Percentiles rank a stretch among this genome's conserved stretches.
These are phyloP conservation scores for Cepphus grylle DNA, from an alignment of 2,113 vertebrate species.

Conservation along the genomic window DNA sequence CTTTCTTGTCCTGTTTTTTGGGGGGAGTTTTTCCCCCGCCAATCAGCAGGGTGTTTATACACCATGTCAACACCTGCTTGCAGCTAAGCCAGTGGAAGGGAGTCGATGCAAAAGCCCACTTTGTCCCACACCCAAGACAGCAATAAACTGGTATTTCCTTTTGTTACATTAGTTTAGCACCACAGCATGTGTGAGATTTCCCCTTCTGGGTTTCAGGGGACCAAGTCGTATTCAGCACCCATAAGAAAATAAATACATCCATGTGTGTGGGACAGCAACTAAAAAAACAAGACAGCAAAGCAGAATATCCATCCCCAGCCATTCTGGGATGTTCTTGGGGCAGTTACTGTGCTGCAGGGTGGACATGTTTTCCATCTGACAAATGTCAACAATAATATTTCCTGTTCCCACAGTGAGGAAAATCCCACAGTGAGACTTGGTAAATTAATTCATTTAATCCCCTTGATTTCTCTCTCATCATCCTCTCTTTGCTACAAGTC, in stretches of 20 bases:
- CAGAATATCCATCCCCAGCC: not conserved
- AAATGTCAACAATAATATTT: not conserved
- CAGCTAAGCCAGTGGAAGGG: slow-evolving; percentile 25
- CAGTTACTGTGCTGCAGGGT: not conserved
- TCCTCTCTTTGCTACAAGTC: not conserved
- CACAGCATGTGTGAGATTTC: not conserved
- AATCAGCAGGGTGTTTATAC: slow-evolving; percentile 38
- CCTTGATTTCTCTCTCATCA: not conserved
- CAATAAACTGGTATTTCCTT: slow-evolving; percentile 28
- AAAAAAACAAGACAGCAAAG: not conserved
- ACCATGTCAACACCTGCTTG: not conserved
- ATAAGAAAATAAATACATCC: not conserved
- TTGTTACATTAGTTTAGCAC: slow-evolving; percentile 28
- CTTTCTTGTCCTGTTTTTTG: slow-evolving; percentile 21
- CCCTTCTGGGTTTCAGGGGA: not conserved
- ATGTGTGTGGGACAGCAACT: not conserved
- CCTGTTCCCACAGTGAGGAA: not conserved
- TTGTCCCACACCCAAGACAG: slow-evolving; percentile 48
- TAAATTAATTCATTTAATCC: not conserved
- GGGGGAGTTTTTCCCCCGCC: not conserved
- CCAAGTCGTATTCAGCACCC: not conserved
- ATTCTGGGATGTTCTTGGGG: not conserved
- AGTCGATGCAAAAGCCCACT: not conserved
- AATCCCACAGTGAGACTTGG: not conserved
- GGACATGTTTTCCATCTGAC: not conserved